Evolutionary conservation across 2,888 invertebrate species (phyloP).

Genomic region (Uloborus plumipes): DNA sequence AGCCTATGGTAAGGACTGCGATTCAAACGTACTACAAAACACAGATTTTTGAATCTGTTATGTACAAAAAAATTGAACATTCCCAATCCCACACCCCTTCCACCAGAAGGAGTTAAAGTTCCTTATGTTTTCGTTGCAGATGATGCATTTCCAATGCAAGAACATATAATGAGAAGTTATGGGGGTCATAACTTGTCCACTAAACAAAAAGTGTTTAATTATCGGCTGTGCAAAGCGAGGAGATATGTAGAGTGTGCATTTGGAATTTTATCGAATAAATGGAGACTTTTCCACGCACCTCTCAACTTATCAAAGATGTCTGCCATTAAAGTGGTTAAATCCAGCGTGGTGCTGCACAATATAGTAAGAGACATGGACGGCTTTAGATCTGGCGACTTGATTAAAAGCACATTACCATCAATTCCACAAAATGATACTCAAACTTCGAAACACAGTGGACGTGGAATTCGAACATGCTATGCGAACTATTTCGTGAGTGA

Average conservation of each 20-base stretch:
- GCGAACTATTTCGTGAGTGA: too few species aligned
- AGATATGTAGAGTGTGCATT: too few species aligned
- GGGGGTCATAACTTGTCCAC: too few species aligned
- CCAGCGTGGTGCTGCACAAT: conserved; percentile 5
- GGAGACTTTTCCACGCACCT: conserved; percentile 20
- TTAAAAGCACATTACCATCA: too few species aligned
- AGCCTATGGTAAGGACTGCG: conserved; percentile 16
- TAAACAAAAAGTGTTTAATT: too few species aligned
- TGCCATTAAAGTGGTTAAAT: background rate
- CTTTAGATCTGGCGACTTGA: background rate
- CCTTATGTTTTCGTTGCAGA: too few species aligned
- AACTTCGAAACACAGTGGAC: too few species aligned
- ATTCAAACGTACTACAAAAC: background rate
- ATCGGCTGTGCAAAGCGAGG: too few species aligned
- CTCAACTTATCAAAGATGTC: background rate
- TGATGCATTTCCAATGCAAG: too few species aligned
- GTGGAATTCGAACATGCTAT: too few species aligned
- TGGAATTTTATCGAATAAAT: conserved; percentile 18
- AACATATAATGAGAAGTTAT: too few species aligned
- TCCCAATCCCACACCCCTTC: background rate
- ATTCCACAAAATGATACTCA: too few species aligned
- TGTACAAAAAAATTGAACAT: background rate
- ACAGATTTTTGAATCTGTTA: background rate
- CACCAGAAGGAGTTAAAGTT: background rate
- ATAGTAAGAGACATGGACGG: background rate